These are phyloP conservation scores for Dendrolimus kikuchii DNA, from an alignment of 1,140 invertebrate species.

Conservation along the genomic window DNA sequence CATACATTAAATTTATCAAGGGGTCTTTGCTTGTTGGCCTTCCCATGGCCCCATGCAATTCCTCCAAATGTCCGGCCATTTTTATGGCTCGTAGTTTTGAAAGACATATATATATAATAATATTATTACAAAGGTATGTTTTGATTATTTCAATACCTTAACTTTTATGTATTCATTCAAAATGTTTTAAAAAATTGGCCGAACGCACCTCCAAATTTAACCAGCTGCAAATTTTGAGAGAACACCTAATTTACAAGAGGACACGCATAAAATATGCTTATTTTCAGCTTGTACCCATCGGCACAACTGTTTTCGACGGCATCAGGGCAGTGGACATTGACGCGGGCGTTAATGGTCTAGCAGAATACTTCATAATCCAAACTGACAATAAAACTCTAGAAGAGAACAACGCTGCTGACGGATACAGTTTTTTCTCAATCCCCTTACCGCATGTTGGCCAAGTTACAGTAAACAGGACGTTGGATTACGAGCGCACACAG, in stretches of 20 bases:
- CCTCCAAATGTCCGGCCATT: too few relatives aligned
- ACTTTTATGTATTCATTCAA: too few relatives aligned
- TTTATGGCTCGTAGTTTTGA: too few relatives aligned
- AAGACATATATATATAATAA: too few relatives aligned
- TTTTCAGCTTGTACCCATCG: constrained; percentile 87
- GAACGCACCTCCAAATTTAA: too few relatives aligned
- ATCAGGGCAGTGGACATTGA: constrained; percentile 89
- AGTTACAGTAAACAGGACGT: constrained; percentile 88
- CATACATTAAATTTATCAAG: too few relatives aligned
- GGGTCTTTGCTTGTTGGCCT: too few relatives aligned
- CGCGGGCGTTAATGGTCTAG: constrained; percentile 88
- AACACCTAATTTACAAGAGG: neutral
- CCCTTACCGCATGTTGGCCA: constrained; percentile 92
- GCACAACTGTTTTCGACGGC: constrained; percentile 88
- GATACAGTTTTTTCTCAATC: constrained; percentile 87
- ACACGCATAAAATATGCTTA: neutral
- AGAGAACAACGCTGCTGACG: constrained; percentile 77
- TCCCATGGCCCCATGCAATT: too few relatives aligned
- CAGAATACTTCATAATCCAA: constrained; percentile 84
- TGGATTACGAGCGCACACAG: constrained; percentile 93
- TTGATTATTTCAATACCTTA: too few relatives aligned
- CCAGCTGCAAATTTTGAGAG: too few relatives aligned
- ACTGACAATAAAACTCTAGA: constrained; percentile 71
- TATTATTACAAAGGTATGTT: too few relatives aligned
- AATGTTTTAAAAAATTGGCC: too few relatives aligned